These are phyloP conservation scores for Phania funesta DNA, from an alignment of 2,888 invertebrate species.

Conservation along the genomic window DNA sequence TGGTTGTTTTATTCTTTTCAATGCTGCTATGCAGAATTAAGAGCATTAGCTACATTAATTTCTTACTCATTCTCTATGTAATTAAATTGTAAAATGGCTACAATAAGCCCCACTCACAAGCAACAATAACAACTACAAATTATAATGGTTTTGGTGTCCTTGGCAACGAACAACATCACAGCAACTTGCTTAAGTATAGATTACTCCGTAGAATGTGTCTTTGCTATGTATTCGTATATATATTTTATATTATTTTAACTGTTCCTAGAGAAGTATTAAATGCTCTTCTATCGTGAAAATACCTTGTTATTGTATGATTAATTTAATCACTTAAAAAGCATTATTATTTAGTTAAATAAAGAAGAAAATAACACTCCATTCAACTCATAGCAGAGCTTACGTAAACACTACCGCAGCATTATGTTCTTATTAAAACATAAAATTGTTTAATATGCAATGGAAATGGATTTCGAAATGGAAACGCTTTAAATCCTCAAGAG, in stretches of 20 bases:
- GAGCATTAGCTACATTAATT: too few species aligned
- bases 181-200: neutral
- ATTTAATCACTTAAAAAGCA: neutral
- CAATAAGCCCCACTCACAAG: conserved; percentile 22
- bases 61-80: conserved; percentile 63
- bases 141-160: neutral
- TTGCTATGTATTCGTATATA: too few species aligned
- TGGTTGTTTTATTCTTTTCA: conserved; percentile 17
- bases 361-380: too few species aligned
- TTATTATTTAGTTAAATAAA: neutral
- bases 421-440: too few species aligned
- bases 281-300: too few species aligned
- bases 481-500: too few species aligned
- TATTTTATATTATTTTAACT: too few species aligned
- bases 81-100: conserved; percentile 63
- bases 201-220: neutral
- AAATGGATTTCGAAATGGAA: too few species aligned
- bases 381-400: too few species aligned
- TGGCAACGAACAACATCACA: neutral
- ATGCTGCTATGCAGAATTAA: neutral
- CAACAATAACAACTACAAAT: conserved; percentile 11
- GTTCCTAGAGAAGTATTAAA: too few species aligned
- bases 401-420: too few species aligned
- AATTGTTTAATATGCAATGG: too few species aligned
- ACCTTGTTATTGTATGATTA: neutral